Percentiles rank a stretch among this genome's conserved stretches.
Evolutionary conservation across 2,113 vertebrate genomes (phyloP).

Genomic region (Phylloscopus whistleri): DNA sequence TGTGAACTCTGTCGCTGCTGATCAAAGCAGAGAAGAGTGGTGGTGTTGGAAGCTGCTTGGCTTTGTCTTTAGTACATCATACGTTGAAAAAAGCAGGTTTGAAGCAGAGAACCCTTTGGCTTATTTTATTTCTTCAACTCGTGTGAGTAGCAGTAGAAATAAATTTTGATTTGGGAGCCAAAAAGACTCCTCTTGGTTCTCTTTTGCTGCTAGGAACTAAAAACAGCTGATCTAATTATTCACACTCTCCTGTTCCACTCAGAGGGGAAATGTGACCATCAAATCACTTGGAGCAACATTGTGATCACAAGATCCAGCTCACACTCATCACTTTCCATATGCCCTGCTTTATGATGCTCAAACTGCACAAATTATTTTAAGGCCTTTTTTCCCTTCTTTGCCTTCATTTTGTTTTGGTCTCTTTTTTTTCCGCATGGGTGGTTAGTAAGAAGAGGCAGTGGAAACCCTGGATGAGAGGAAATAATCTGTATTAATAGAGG

Average conservation of each 20-base stretch:
- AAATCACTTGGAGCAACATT: neutral
- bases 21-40: neutral
- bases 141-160: neutral
- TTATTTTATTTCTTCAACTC: neutral
- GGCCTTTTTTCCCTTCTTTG: neutral
- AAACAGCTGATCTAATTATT: neutral
- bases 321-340: neutral
- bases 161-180: neutral
- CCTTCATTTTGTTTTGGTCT: neutral
- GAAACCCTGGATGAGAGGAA: neutral
- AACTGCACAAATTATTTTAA: neutral
- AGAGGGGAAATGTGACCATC: neutral
- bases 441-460: neutral
- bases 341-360: neutral
- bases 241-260: neutral
- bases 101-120: neutral
- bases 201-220: conserved; percentile 1
- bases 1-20: neutral
- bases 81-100: neutral
- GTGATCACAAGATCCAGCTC: neutral
- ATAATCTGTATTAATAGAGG: neutral
- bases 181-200: neutral
- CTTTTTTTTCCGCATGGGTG: neutral
- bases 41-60: accelerated
- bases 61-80: neutral